phyloP scores from a whole-genome alignment of 2,888 invertebrate species.

The Augochlorella aurata region DNA sequence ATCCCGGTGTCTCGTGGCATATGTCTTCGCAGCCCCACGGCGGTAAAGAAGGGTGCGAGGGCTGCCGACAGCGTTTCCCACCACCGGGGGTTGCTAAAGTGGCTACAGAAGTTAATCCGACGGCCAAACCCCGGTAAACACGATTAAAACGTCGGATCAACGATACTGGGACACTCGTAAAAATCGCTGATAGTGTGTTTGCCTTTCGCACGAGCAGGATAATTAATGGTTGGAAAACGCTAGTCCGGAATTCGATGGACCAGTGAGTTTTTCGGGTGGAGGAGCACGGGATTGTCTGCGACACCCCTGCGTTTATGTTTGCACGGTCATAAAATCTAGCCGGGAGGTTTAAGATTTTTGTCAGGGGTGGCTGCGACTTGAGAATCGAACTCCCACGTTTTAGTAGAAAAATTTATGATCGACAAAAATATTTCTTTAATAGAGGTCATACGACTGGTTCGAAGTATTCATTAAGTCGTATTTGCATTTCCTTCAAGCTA shows the following conservation, averaged over 20 bases:
- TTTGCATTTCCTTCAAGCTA: too few species aligned
- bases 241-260: constrained; percentile 25
- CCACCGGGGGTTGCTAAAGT: constrained; percentile 70
- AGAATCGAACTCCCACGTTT: not conserved
- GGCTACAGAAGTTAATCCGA: constrained; percentile 77
- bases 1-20: constrained; percentile 61
- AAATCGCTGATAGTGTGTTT: constrained; percentile 56
- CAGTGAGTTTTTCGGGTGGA: not conserved
- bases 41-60: constrained; percentile 32
- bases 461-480: too few species aligned
- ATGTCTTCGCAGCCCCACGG: constrained; percentile 46
- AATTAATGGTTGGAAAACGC: constrained; percentile 43
- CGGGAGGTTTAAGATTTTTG: not conserved
- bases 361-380: not conserved
- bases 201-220: constrained; percentile 61
- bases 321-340: not conserved
- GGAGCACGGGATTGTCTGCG: not conserved
- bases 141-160: constrained; percentile 74
- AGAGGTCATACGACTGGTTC: too few species aligned
- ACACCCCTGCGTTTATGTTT: not conserved
- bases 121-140: constrained; percentile 78
- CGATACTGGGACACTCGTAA: constrained; percentile 44
- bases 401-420: not conserved
- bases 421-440: too few species aligned
- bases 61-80: constrained; percentile 61